phyloP scores from a whole-genome alignment of 64 coral and sea anemone genomes.

The Orbicella faveolata region DNA sequence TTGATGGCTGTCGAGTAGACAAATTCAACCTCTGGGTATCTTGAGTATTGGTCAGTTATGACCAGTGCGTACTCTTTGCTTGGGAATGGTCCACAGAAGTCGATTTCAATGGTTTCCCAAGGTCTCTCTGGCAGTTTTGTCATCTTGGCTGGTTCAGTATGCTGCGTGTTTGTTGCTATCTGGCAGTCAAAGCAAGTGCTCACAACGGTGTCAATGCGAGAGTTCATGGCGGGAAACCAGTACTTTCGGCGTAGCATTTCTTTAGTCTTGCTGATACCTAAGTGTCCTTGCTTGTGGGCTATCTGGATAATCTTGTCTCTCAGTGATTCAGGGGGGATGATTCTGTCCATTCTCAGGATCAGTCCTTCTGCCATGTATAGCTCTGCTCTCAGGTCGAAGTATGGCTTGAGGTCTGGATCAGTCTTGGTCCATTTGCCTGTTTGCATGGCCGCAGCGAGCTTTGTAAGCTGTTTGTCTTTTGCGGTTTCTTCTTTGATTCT shows the following conservation, averaged over 20 bases:
- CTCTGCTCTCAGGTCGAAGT: constrained; percentile 57
- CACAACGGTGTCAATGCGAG: constrained; percentile 48
- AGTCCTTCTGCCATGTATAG: no score
- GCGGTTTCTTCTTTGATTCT: constrained; percentile 51
- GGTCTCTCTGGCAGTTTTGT: constrained; percentile 51
- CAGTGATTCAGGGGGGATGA: no score
- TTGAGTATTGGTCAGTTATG: constrained; percentile 55
- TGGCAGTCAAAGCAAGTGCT: constrained; percentile 70
- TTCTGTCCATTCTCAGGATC: no score
- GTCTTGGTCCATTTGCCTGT: constrained; percentile 59
- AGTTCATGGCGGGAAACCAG: constrained; percentile 66
- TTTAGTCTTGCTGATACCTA: constrained; percentile 69
- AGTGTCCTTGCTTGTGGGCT: constrained; percentile 77
- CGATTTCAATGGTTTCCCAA: constrained; percentile 55
- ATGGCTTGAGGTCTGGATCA: constrained; percentile 54
- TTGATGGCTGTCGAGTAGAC: background rate
- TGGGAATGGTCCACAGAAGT: no score
- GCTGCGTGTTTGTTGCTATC: constrained; percentile 33
- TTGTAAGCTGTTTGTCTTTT: constrained; percentile 31
- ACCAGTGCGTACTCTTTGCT: constrained; percentile 69
- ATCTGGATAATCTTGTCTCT: no score
- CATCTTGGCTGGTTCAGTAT: constrained; percentile 56
- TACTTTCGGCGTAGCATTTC: constrained; percentile 66
- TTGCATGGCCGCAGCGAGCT: constrained; percentile 49
- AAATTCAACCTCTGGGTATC: constrained; percentile 58